These are phyloP conservation scores for Chaetura pelagica DNA, from an alignment of 2,113 vertebrate genomes.

Conservation along the genomic window DNA sequence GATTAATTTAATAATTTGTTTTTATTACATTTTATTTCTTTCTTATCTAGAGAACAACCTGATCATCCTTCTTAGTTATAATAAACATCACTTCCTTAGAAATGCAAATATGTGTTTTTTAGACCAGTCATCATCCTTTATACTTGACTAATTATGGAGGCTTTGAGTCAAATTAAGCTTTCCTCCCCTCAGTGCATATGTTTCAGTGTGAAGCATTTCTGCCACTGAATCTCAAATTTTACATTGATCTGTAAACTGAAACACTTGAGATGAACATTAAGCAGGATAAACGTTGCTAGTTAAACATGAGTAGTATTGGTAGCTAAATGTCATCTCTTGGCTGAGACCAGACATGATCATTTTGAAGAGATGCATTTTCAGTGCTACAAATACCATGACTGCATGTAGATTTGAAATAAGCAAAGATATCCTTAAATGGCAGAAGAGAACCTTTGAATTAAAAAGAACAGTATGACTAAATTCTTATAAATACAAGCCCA, in stretches of 20 bases:
- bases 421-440: neutral
- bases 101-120: neutral
- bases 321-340: neutral
- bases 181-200: neutral
- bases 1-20: neutral
- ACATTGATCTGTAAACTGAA: neutral
- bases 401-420: neutral
- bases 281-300: neutral
- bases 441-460: neutral
- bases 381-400: neutral
- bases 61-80: neutral
- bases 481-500: neutral
- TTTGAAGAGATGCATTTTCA: neutral
- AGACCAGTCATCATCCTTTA: neutral
- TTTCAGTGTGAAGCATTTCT: neutral
- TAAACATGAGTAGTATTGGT: neutral
- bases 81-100: neutral
- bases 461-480: neutral
- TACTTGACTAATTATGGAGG: neutral
- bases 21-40: neutral
- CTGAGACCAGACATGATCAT: neutral
- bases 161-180: neutral
- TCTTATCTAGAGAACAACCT: neutral
- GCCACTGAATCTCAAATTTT: neutral
- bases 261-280: neutral